Conservation (phyloP, 2,113 vertebrate species). For the Pteropus alecto region DNA sequence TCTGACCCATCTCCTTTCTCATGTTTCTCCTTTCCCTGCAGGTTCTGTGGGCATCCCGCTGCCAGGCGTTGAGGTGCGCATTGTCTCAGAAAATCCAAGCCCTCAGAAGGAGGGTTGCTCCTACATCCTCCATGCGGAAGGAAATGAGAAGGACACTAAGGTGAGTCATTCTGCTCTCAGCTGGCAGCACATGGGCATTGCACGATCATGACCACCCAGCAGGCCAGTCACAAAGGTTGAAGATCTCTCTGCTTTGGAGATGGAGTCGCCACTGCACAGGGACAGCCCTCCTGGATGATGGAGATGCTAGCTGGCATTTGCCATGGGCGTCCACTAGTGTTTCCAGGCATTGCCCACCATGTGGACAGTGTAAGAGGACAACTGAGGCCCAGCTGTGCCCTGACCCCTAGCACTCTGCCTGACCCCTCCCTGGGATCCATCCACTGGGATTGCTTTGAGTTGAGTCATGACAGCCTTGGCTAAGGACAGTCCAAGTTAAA, state of each 20-base stretch:
- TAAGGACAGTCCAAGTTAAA: not conserved
- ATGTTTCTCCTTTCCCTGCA: constrained; percentile 52
- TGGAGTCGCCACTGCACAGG: not conserved
- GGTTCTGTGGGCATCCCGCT: constrained; percentile 94
- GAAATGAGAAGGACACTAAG: constrained; percentile 84
- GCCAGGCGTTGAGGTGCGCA: constrained; percentile 88
- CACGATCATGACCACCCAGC: fast-evolving
- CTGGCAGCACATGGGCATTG: fast-evolving
- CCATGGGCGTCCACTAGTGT: not conserved
- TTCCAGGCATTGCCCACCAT: fast-evolving
- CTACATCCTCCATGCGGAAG: constrained; percentile 85
- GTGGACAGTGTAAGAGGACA: not conserved
- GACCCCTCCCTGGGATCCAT: not conserved
- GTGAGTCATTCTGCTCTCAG: constrained; percentile 47
- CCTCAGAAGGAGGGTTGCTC: not conserved
- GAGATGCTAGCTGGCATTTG: not conserved
- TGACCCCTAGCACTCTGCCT: not conserved
- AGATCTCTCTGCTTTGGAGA: not conserved
- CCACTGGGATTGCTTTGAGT: not conserved
- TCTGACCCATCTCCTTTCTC: not conserved
- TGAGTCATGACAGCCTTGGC: not conserved
- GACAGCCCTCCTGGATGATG: not conserved
- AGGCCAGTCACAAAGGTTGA: not conserved
- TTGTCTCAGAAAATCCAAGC: constrained; percentile 82
- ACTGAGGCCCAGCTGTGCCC: not conserved